phyloP scores from a whole-genome alignment of 2,797 vertebrate genomes.

The Anguilla megastoma region DNA sequence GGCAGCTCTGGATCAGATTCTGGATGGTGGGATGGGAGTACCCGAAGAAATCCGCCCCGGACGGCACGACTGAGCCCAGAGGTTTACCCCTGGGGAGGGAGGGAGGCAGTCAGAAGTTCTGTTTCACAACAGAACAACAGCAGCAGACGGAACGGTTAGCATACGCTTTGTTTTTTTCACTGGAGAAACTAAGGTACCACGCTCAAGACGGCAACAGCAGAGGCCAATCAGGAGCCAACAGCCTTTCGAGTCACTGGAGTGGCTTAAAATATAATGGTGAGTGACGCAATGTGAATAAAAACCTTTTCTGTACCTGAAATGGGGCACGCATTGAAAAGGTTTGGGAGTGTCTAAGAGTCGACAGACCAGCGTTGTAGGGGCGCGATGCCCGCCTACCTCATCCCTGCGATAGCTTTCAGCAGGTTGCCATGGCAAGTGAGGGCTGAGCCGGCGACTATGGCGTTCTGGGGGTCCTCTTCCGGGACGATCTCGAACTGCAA shows the following conservation, averaged over 20 bases:
- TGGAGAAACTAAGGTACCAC: not conserved
- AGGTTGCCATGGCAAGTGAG: slow-evolving; percentile 81
- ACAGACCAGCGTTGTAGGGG: not conserved
- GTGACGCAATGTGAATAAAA: not conserved
- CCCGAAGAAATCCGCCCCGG: slow-evolving; percentile 88
- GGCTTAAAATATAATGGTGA: not conserved
- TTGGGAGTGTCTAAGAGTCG: not conserved
- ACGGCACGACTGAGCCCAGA: slow-evolving; percentile 66
- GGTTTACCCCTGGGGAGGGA: slow-evolving; percentile 67
- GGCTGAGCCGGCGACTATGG: slow-evolving; percentile 77
- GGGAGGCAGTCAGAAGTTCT: not conserved
- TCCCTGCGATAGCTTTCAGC: slow-evolving; percentile 74
- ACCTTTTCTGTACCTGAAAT: not conserved
- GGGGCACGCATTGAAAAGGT: not conserved
- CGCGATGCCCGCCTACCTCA: slow-evolving; percentile 60
- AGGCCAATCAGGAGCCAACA: not conserved
- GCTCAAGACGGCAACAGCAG: not conserved
- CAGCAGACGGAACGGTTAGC: not conserved
- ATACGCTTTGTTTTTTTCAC: not conserved
- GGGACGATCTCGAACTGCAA: slow-evolving; percentile 87
- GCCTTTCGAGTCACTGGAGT: not conserved
- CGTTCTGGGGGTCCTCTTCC: slow-evolving; percentile 87
- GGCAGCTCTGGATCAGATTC: slow-evolving; percentile 89
- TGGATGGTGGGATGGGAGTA: slow-evolving; percentile 87
- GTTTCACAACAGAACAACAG: not conserved